Evolutionary conservation across 2,797 vertebrate genomes (phyloP).

Genomic region (Onychomys arenicola): DNA sequence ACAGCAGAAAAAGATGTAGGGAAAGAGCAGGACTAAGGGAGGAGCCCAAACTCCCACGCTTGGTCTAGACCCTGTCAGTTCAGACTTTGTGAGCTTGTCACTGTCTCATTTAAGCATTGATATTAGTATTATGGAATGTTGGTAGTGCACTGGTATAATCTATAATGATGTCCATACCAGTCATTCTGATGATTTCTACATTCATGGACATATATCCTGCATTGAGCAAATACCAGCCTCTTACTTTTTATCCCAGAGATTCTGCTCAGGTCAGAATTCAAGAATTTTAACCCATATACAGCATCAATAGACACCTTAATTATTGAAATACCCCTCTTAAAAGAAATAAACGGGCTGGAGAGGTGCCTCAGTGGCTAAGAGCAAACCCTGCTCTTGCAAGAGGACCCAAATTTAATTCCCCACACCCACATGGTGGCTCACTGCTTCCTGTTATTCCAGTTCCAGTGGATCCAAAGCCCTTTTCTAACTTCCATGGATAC

Average conservation of each 20-base stretch:
- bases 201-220: neutral
- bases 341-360: neutral
- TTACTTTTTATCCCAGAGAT: neutral
- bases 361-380: neutral
- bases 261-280: neutral
- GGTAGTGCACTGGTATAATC: neutral
- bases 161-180: neutral
- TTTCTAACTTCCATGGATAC: neutral
- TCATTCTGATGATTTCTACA: neutral
- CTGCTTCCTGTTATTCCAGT: neutral
- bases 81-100: neutral
- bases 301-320: neutral
- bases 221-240: neutral
- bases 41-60: neutral
- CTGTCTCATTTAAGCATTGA: constrained; percentile 15
- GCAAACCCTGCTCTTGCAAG: neutral
- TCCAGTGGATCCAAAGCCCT: neutral
- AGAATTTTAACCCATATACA: constrained; percentile 32
- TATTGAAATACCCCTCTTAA: constrained; percentile 26
- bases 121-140: neutral
- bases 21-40: neutral
- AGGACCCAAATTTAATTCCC: neutral
- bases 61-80: neutral
- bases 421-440: neutral
- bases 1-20: neutral